A percentile compares a stretch with the other conserved stretches of the same genome.
These are phyloP conservation scores for Anomalospiza imberbis DNA, from an alignment of 2,797 vertebrate genomes.

Conservation along the genomic window DNA sequence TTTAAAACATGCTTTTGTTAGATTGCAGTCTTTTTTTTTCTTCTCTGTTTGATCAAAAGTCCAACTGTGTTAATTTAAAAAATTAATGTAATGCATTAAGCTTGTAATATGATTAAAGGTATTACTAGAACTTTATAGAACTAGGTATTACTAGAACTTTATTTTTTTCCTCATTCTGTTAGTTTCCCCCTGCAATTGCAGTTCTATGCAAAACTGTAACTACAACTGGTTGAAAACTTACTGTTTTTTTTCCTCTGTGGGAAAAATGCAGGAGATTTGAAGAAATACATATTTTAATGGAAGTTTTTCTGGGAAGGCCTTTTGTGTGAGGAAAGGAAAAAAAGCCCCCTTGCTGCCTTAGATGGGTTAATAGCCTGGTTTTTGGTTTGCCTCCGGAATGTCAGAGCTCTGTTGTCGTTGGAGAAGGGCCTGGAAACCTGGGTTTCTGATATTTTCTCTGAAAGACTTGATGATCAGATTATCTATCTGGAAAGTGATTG, in stretches of 20 bases:
- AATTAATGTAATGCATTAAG: not conserved
- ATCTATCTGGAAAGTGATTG: not conserved
- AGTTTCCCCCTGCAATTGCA: not conserved
- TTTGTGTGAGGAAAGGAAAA: not conserved
- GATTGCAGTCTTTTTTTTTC: not conserved
- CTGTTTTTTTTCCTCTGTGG: not conserved
- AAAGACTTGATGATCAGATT: not conserved
- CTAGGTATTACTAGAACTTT: not conserved
- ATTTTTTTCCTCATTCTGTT: not conserved
- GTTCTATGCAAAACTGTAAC: not conserved
- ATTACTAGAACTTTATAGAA: not conserved
- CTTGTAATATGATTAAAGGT: constrained; percentile 24
- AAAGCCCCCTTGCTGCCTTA: not conserved
- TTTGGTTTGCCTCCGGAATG: not conserved
- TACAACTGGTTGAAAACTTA: not conserved
- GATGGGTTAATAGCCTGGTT: not conserved
- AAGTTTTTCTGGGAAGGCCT: not conserved
- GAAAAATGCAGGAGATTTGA: not conserved
- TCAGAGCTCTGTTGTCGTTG: not conserved
- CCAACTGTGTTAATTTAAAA: constrained; percentile 23
- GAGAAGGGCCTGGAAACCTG: not conserved
- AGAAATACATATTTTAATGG: not conserved
- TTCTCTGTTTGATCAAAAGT: constrained; percentile 8
- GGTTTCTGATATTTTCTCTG: not conserved
- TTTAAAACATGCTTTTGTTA: not conserved